A percentile compares a stretch with the other conserved stretches of the same genome.
Evolutionary conservation across 2,113 vertebrate genomes (phyloP).

Genomic region (Hystrix cristata): DNA sequence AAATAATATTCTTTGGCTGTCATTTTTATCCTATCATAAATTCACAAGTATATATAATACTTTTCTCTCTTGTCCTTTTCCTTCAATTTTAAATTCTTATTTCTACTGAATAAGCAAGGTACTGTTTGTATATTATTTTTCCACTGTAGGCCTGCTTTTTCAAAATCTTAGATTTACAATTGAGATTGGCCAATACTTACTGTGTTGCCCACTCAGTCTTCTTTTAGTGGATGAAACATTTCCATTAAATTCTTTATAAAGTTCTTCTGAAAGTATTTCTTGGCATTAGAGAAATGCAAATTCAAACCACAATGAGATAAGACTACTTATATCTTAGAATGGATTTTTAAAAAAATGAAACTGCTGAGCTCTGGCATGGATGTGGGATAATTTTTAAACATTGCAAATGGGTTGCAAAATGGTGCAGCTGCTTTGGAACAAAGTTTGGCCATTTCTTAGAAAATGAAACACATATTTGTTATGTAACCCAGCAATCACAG

Average conservation of each 20-base stretch:
- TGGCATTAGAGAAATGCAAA: background rate
- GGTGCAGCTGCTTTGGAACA: background rate
- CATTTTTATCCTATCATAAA: background rate
- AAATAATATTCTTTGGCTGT: background rate
- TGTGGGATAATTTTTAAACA: background rate
- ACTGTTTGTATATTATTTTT: background rate
- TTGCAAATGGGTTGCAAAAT: background rate
- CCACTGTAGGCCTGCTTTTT: background rate
- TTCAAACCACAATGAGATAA: background rate
- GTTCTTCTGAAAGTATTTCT: background rate
- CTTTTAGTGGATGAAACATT: background rate
- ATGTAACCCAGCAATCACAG: background rate
- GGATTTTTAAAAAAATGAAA: background rate
- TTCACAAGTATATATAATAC: background rate
- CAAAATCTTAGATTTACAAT: background rate
- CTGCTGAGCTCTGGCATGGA: background rate
- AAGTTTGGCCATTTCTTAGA: background rate
- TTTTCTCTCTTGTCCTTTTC: background rate
- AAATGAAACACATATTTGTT: background rate
- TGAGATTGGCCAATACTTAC: background rate
- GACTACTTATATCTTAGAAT: background rate
- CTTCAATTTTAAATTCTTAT: background rate
- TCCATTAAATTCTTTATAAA: background rate
- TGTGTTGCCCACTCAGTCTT: no score
- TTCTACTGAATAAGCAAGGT: background rate